These are phyloP conservation scores for Asteroscopus sphinx DNA, from an alignment of 2,888 invertebrate genomes.

Conservation along the genomic window DNA sequence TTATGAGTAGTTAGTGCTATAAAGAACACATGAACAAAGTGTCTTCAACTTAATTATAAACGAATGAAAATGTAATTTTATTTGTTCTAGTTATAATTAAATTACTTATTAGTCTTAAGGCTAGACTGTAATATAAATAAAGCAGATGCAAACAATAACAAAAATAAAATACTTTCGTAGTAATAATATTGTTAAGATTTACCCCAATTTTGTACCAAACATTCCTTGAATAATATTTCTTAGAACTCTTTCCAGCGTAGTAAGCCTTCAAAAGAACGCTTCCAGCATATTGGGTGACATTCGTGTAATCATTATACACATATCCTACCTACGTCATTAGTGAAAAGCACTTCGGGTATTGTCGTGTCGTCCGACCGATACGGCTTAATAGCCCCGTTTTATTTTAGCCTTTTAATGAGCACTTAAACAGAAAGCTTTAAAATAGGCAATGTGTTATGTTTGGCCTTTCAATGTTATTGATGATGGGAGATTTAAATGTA, in stretches of 20 bases:
- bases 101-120: too few species aligned
- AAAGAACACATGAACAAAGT: too few species aligned
- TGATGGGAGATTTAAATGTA: slow-evolving; percentile 28
- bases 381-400: slow-evolving; percentile 68
- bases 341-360: slow-evolving; percentile 71
- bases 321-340: slow-evolving; percentile 72
- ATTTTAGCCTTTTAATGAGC: slow-evolving; percentile 77
- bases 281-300: slow-evolving; percentile 41
- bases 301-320: slow-evolving; percentile 55
- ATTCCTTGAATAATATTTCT: slow-evolving; percentile 9
- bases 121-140: too few species aligned
- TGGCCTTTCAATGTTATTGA: slow-evolving; percentile 28
- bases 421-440: slow-evolving; percentile 73
- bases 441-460: slow-evolving; percentile 51
- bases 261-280: slow-evolving; percentile 34
- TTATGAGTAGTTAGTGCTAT: too few species aligned
- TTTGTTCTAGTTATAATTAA: too few species aligned
- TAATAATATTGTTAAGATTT: too few species aligned
- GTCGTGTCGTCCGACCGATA: slow-evolving; percentile 62
- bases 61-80: too few species aligned
- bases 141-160: too few species aligned
- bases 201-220: too few species aligned
- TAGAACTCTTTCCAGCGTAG: not conserved
- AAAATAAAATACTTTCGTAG: too few species aligned
- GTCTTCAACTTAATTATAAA: too few species aligned